A percentile compares a stretch with the other conserved stretches of the same genome.
These are phyloP conservation scores for Tanytarsus gracilentus DNA, from an alignment of 2,888 invertebrate species.

Conservation along the genomic window DNA sequence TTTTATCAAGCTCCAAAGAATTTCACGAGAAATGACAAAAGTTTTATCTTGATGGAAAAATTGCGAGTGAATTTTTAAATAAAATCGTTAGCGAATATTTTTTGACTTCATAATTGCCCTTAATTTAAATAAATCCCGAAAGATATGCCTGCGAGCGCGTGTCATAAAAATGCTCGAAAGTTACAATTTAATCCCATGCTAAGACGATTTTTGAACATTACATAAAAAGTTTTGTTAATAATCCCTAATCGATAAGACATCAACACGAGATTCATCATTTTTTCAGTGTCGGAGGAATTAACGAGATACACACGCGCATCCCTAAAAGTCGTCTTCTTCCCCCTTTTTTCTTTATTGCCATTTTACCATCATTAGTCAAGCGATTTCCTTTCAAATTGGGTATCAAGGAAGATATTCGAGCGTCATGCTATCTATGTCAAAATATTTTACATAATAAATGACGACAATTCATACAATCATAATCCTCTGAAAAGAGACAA, in stretches of 20 bases:
- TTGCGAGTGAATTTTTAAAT: too few relatives aligned
- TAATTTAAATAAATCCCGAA: too few relatives aligned
- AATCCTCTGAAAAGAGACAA: constrained; percentile 5
- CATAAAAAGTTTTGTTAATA: constrained; percentile 3
- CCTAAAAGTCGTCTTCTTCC: background rate
- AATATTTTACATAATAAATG: constrained; percentile 25
- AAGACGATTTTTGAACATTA: background rate
- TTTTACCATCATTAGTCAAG: constrained; percentile 25
- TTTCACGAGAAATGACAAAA: too few relatives aligned
- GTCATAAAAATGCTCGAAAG: too few relatives aligned
- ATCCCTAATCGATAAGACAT: constrained; percentile 15
- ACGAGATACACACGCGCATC: constrained; percentile 16
- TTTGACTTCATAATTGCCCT: too few relatives aligned
- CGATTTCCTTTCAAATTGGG: constrained; percentile 27
- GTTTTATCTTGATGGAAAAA: too few relatives aligned
- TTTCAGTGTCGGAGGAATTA: background rate
- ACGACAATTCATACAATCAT: background rate
- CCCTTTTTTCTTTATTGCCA: constrained; percentile 16
- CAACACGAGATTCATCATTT: constrained; percentile 12
- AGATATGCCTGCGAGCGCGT: too few relatives aligned
- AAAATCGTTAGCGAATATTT: too few relatives aligned
- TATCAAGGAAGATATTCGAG: background rate
- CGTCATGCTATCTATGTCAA: constrained; percentile 23
- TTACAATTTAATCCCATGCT: constrained; percentile 9
- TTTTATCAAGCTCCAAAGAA: too few relatives aligned